A percentile compares a stretch with the other conserved stretches of the same genome.
phyloP scores from a whole-genome alignment of 2,888 invertebrate species.

The Pammene aurita region DNA sequence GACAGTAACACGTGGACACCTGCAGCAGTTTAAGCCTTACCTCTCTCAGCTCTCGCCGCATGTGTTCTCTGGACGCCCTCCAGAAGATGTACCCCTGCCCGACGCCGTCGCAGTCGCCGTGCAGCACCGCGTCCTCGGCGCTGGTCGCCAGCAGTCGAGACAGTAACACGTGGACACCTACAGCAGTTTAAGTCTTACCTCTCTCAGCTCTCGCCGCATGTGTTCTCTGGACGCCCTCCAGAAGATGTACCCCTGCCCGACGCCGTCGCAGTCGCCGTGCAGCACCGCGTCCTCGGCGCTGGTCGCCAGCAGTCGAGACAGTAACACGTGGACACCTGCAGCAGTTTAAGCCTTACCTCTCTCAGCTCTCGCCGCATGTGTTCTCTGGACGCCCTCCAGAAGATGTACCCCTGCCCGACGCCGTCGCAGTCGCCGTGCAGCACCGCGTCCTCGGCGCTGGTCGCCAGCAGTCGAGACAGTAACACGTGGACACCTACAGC shows the following conservation, averaged over 20 bases:
- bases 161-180: constrained; percentile 74
- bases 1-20: constrained; percentile 77
- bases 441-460: constrained; percentile 80
- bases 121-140: constrained; percentile 78
- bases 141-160: constrained; percentile 81
- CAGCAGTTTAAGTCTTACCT: no score
- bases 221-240: neutral
- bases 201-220: neutral
- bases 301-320: constrained; percentile 80
- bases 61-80: neutral
- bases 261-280: constrained; percentile 73
- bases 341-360: no score
- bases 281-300: constrained; percentile 81
- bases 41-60: neutral
- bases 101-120: constrained; percentile 72
- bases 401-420: constrained; percentile 70
- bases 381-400: neutral
- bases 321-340: no score
- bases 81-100: constrained; percentile 70
- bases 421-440: constrained; percentile 77
- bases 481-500: no score
- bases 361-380: neutral
- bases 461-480: constrained; percentile 79
- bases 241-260: constrained; percentile 70
- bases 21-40: no score